Percentiles rank a stretch among this genome's conserved stretches.
Evolutionary conservation across 2,888 invertebrate species (phyloP).

Genomic region (Neoscelio sp.): DNA sequence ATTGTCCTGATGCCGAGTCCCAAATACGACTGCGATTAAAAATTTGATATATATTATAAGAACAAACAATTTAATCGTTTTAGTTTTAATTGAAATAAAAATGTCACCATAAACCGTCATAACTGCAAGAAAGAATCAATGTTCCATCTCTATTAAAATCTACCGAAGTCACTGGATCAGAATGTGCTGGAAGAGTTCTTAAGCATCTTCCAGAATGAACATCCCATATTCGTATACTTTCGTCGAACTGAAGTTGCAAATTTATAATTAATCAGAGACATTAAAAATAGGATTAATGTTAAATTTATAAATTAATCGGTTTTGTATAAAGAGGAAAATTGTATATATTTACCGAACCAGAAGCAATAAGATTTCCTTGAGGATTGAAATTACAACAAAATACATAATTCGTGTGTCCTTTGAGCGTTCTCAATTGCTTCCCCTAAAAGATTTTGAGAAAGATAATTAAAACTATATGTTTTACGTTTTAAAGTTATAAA

Average conservation of each 20-base stretch:
- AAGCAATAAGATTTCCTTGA: conserved; percentile 99
- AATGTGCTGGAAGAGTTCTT: conserved; percentile 99
- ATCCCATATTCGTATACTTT: conserved; percentile 99
- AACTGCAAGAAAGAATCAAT: conserved; percentile 98
- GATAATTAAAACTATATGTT: too few species aligned
- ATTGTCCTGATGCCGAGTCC: conserved; percentile 99
- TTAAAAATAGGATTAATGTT: too few species aligned
- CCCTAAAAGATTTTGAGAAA: conserved; percentile 88
- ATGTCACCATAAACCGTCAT: conserved; percentile 99
- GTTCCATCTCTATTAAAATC: conserved; percentile 99
- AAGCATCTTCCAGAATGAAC: conserved; percentile 99
- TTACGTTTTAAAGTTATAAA: too few species aligned
- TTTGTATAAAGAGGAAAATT: too few species aligned
- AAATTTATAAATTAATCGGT: too few species aligned
- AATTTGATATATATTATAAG: too few species aligned
- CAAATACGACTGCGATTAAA: conserved; percentile 99
- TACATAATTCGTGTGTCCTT: conserved; percentile 99
- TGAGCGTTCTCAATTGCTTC: conserved; percentile 98
- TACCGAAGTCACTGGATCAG: conserved; percentile 99
- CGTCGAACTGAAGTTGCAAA: conserved; percentile 94
- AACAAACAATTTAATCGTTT: too few species aligned
- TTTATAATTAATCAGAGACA: too few species aligned
- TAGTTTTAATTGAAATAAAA: too few species aligned
- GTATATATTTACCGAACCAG: conserved; percentile 96
- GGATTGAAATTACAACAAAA: conserved; percentile 99